Evolutionary conservation across 2,113 vertebrate genomes (phyloP).

Genomic region (Fulica atra): DNA sequence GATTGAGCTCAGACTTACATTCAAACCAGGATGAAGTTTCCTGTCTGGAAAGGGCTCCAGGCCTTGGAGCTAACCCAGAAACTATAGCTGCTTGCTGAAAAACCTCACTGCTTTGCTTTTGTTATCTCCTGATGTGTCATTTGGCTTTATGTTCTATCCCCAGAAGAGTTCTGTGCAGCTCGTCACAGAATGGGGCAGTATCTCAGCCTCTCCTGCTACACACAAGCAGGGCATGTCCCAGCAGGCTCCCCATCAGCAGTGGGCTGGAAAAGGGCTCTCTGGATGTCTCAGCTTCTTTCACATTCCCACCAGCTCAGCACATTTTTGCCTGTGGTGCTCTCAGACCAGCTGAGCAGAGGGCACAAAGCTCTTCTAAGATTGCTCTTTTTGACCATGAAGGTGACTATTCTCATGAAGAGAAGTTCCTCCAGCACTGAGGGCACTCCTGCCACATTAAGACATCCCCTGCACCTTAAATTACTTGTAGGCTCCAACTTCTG

Average conservation of each 20-base stretch:
- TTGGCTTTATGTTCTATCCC: background rate
- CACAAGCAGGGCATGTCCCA: background rate
- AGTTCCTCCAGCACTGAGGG: background rate
- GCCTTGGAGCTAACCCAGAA: constrained; percentile 6
- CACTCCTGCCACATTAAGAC: background rate
- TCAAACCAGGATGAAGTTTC: constrained; percentile 23
- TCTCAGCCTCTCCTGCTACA: background rate
- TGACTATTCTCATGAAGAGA: background rate
- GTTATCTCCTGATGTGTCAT: background rate
- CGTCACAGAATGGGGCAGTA: background rate
- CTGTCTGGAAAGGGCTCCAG: constrained; percentile 19
- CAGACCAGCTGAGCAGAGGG: background rate
- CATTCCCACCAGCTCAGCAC: constrained; percentile 23
- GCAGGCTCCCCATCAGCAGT: background rate
- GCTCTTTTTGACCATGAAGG: background rate
- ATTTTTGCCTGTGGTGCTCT: background rate
- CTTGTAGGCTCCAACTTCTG: background rate
- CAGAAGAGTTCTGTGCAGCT: background rate
- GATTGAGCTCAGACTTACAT: background rate
- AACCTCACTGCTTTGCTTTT: background rate
- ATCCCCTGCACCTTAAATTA: background rate
- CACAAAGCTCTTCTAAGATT: background rate
- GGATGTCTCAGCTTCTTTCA: background rate
- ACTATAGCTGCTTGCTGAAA: background rate
- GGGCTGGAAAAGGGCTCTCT: background rate